A percentile compares a stretch with the other conserved stretches of the same genome.
phyloP scores from a whole-genome alignment of 2,113 vertebrate species.

The Motacilla alba region DNA sequence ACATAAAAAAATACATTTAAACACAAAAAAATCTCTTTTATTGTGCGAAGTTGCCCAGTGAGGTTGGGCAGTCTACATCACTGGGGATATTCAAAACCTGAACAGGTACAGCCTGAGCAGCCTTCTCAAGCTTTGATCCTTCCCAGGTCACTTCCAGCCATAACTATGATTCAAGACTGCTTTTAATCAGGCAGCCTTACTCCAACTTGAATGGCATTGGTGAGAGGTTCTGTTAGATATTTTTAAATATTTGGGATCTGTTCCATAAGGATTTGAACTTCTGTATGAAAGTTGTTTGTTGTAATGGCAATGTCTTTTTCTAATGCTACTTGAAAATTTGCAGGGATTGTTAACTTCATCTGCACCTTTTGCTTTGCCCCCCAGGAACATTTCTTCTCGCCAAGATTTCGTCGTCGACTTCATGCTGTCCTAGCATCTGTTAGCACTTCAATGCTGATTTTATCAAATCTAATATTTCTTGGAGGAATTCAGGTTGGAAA shows the following conservation, averaged over 20 bases:
- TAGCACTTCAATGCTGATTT: constrained; percentile 90
- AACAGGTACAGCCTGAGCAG: neutral
- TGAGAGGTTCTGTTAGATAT: neutral
- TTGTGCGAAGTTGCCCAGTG: accelerated
- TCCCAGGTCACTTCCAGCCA: neutral
- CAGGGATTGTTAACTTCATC: neutral
- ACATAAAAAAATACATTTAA: neutral
- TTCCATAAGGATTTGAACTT: neutral
- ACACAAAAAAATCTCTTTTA: neutral
- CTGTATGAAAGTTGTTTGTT: neutral
- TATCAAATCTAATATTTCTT: constrained; percentile 96
- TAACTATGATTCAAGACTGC: neutral
- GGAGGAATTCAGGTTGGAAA: constrained; percentile 88
- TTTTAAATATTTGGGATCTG: neutral
- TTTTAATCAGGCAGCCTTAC: neutral
- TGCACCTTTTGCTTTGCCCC: neutral
- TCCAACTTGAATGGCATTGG: neutral
- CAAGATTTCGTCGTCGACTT: constrained; percentile 77
- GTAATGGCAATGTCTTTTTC: neutral
- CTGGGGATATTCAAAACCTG: neutral
- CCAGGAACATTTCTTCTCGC: constrained; percentile 80
- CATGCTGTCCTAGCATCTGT: constrained; percentile 85
- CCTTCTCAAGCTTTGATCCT: neutral
- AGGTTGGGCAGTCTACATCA: neutral
- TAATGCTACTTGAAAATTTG: neutral